A percentile compares a stretch with the other conserved stretches of the same genome.
Evolutionary conservation across 2,888 invertebrate species (phyloP).

Genomic region (Archaeoteleia sp.): DNA sequence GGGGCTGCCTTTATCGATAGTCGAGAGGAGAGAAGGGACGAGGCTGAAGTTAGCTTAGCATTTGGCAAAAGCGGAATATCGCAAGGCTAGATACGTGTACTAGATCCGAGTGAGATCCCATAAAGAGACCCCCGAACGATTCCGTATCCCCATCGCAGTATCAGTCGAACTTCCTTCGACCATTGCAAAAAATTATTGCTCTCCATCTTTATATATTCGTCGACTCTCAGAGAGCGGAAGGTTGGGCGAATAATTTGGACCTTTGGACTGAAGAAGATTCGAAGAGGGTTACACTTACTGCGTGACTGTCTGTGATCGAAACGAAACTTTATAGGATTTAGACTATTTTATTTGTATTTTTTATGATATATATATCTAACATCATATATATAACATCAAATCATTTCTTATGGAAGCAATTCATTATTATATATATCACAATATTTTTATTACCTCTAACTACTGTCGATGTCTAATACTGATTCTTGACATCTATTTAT

Average conservation of each 20-base stretch:
- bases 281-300: too few species aligned
- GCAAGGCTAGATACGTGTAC: slow-evolving; percentile 62
- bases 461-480: too few species aligned
- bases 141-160: slow-evolving; percentile 56
- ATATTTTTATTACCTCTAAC: too few species aligned
- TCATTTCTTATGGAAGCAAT: too few species aligned
- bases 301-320: slow-evolving; percentile 47
- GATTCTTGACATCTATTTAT: too few species aligned
- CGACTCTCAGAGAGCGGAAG: slow-evolving; percentile 51
- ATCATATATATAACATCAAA: too few species aligned
- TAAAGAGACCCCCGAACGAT: slow-evolving; percentile 68
- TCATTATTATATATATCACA: too few species aligned
- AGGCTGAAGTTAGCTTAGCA: slow-evolving; percentile 58
- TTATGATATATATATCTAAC: too few species aligned
- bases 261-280: slow-evolving; percentile 53
- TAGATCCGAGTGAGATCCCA: slow-evolving; percentile 70
- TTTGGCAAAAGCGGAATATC: slow-evolving; percentile 61
- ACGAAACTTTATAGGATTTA: slow-evolving; percentile 50
- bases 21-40: slow-evolving; percentile 45
- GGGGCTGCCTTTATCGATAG: slow-evolving; percentile 63
- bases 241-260: slow-evolving; percentile 66
- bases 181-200: slow-evolving; percentile 70
- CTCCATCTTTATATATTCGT: slow-evolving; percentile 71
- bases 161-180: slow-evolving; percentile 53
- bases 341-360: slow-evolving; percentile 51